Base-by-base conservation (phyloP, 1,140 invertebrate species). In the Drosophila bocqueti region DNA sequence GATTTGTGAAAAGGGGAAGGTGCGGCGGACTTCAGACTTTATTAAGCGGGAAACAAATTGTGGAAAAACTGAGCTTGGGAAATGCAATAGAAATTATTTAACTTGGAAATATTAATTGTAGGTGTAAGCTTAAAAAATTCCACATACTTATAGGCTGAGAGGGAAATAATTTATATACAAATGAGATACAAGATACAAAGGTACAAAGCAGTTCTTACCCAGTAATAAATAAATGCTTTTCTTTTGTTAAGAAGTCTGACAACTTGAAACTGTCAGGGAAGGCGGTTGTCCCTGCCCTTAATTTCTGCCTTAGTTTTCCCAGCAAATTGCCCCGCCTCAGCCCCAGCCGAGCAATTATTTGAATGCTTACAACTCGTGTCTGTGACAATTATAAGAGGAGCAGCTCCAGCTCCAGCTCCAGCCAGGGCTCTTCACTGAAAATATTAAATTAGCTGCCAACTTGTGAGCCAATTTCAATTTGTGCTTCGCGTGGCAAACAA, bases 401-500 rank as follows among this genome's bases (percentile, higher is more conserved):
- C 18, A 57, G 40, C 42, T 45, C 15, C 43, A 31, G 49, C 21
- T n/a, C 13, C 31, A 40, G 13, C 21, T 16, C 21, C 6, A n/a
- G 16, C 13, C 61, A 31, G 50, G 26, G 18, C 24, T 60, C 63
- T 57, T 45, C 49, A 26, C 11, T 38, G 62, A 21, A 54, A 58
- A 60, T 80, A 87, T 87, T 87, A 87, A 83, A 87, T 87, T 83
- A 87, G 83, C 83, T 87, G 83, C 67, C 83, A 87, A 87, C 61
- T 77, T 83, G 72, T 73, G 80, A 76, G 80, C 83, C 72, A 87
- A 86, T 87, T 86, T 86, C 76, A 79, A 86, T 86, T 86, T 87
- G 76, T 73, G 75, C 50, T 67, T 58, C 29, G 46, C 64, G 59
- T 61, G 49, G 45, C 49, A 57, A 60, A 67, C 72, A 72, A 54